A percentile compares a stretch with the other conserved stretches of the same genome.
Conservation (phyloP, 2,888 invertebrate species). For the Pseudeuparius sepicola region DNA sequence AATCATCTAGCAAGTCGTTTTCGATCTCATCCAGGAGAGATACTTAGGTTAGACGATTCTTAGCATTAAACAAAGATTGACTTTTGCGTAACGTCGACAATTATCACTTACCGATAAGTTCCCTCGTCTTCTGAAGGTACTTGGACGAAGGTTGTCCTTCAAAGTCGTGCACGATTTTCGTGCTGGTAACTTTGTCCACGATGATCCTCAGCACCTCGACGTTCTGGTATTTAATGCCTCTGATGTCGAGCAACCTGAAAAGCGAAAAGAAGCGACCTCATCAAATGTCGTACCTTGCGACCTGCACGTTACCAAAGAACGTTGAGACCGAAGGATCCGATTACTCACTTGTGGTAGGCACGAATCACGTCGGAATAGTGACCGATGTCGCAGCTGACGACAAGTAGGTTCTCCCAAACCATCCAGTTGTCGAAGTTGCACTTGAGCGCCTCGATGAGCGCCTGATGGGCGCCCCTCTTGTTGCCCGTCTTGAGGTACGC, state of each 20-base stretch:
- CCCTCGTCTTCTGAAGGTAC: slow-evolving; percentile 33
- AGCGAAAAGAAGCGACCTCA: too few species aligned
- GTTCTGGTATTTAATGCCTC: slow-evolving; percentile 69
- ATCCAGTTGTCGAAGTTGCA: slow-evolving; percentile 93
- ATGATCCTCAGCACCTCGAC: slow-evolving; percentile 63
- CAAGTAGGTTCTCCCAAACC: slow-evolving; percentile 89
- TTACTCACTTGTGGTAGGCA: slow-evolving; percentile 65
- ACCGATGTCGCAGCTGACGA: slow-evolving; percentile 77
- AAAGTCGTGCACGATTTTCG: slow-evolving; percentile 47
- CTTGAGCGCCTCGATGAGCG: slow-evolving; percentile 79
- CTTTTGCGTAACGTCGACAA: neutral
- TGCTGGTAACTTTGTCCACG: slow-evolving; percentile 56
- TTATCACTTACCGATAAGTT: slow-evolving; percentile 22
- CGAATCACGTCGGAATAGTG: slow-evolving; percentile 78
- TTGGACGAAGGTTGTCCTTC: slow-evolving; percentile 43
- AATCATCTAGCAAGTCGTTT: too few species aligned
- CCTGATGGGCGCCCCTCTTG: slow-evolving; percentile 73
- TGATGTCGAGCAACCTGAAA: slow-evolving; percentile 79
- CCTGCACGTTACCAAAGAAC: too few species aligned
- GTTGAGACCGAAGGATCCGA: too few species aligned
- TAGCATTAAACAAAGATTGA: neutral
- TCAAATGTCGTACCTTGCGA: too few species aligned
- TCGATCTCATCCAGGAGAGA: too few species aligned
- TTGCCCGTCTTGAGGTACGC: slow-evolving; percentile 82
- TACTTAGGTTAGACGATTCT: too few species aligned